Percentiles rank a stretch among this genome's conserved stretches.
Evolutionary conservation across 2,113 vertebrate species (phyloP).

Genomic region (Callopanchax toddi): DNA sequence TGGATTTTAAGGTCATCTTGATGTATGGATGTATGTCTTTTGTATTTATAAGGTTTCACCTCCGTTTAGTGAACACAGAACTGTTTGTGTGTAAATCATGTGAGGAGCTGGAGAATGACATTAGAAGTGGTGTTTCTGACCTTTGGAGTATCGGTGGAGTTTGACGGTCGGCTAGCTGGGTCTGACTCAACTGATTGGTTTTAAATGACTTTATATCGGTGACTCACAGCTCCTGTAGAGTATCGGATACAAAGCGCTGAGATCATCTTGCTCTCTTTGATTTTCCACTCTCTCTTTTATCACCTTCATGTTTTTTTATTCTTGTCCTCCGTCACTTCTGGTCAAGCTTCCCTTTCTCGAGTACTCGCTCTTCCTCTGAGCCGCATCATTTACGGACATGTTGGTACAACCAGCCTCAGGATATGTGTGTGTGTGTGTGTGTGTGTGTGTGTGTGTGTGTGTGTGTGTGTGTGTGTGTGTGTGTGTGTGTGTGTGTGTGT

Average conservation of each 20-base stretch:
- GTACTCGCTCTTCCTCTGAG: conserved; percentile 2
- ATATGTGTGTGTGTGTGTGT: conserved; percentile 16
- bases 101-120: no score
- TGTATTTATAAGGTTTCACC: no score
- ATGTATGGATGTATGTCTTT: no score
- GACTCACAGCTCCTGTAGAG: conserved; percentile 52
- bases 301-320: neutral
- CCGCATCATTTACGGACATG: conserved; percentile 29
- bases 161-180: neutral
- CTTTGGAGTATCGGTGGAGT: neutral
- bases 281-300: conserved; percentile 14
- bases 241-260: conserved; percentile 41
- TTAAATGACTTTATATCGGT: conserved; percentile 12
- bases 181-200: neutral
- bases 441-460: conserved; percentile 24
- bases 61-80: no score
- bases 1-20: no score
- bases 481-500: conserved; percentile 19
- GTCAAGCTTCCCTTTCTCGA: conserved; percentile 2
- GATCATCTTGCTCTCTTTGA: conserved; percentile 41
- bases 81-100: no score
- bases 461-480: no score
- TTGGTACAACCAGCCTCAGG: conserved; percentile 6
- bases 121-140: no score
- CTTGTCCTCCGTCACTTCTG: neutral